A percentile compares a stretch with the other conserved stretches of the same genome.
Evolutionary conservation across 1,140 invertebrate species (phyloP).

Genomic region (Tetramorium parvispinum): DNA sequence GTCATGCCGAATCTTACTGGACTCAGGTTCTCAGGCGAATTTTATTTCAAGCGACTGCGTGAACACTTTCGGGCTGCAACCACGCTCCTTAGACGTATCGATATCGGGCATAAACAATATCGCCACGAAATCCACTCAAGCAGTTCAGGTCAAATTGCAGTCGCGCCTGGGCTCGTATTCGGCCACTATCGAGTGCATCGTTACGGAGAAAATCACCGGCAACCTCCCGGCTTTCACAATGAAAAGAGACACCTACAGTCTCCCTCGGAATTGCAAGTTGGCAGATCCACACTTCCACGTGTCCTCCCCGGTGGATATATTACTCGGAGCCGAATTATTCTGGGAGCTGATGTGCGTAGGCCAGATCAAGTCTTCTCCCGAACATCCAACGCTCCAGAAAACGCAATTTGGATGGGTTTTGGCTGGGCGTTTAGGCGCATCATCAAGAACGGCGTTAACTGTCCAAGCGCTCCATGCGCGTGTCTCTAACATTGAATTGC

Average conservation of each 20-base stretch:
- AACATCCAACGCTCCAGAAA: background rate
- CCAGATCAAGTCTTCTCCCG: background rate
- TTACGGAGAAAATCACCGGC: background rate
- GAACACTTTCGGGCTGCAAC: fast-evolving
- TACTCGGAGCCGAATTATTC: constrained; percentile 71
- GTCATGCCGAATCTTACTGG: background rate
- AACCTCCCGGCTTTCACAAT: background rate
- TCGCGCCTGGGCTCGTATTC: background rate
- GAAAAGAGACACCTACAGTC: background rate
- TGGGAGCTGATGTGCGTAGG: constrained; percentile 50
- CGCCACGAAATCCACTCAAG: background rate
- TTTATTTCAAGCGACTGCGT: background rate
- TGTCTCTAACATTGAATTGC: background rate
- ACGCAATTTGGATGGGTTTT: background rate
- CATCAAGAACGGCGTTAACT: too few relatives aligned
- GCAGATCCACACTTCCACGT: constrained; percentile 71
- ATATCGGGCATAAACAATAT: background rate
- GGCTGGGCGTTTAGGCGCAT: background rate
- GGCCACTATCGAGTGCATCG: background rate
- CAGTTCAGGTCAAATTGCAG: background rate
- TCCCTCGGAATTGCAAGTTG: constrained; percentile 58
- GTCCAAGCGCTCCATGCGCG: too few relatives aligned
- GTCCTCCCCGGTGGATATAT: constrained; percentile 63
- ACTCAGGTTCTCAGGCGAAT: background rate
- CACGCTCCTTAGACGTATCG: background rate